These are phyloP conservation scores for Ornithoptera priamus DNA, from an alignment of 2,888 invertebrate genomes.

Conservation along the genomic window DNA sequence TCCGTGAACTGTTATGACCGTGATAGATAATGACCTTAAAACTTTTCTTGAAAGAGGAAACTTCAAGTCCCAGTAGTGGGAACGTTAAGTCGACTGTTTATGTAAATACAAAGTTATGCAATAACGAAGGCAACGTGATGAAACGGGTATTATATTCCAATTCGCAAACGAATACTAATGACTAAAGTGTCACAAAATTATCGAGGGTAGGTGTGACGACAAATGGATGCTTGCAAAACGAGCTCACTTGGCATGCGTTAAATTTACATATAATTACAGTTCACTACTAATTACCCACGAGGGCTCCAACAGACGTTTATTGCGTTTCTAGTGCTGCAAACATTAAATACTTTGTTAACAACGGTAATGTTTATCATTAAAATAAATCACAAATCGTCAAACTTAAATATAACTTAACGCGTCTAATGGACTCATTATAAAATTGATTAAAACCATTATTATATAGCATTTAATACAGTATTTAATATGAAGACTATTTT, in stretches of 20 bases:
- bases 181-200: conserved; percentile 39
- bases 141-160: conserved; percentile 9
- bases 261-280: conserved; percentile 76
- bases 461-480: too few species aligned
- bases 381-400: not conserved
- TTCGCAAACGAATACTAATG: conserved; percentile 37
- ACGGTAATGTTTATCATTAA: not conserved
- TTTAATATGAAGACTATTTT: too few species aligned
- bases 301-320: conserved; percentile 27
- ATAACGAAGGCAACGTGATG: conserved; percentile 22
- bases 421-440: not conserved
- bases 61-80: too few species aligned
- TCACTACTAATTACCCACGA: conserved; percentile 60
- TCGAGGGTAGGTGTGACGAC: conserved; percentile 61
- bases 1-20: too few species aligned
- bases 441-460: not conserved
- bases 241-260: conserved; percentile 53
- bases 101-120: not conserved
- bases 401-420: not conserved
- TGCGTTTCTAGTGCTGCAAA: conserved; percentile 11
- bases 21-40: too few species aligned
- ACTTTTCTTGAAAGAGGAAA: too few species aligned
- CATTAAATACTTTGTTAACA: conserved; percentile 7
- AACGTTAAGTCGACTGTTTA: too few species aligned
- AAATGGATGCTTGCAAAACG: conserved; percentile 67